A percentile compares a stretch with the other conserved stretches of the same genome.
Conservation (phyloP, 2,113 vertebrate species). For the Oostethus manadensis region DNA sequence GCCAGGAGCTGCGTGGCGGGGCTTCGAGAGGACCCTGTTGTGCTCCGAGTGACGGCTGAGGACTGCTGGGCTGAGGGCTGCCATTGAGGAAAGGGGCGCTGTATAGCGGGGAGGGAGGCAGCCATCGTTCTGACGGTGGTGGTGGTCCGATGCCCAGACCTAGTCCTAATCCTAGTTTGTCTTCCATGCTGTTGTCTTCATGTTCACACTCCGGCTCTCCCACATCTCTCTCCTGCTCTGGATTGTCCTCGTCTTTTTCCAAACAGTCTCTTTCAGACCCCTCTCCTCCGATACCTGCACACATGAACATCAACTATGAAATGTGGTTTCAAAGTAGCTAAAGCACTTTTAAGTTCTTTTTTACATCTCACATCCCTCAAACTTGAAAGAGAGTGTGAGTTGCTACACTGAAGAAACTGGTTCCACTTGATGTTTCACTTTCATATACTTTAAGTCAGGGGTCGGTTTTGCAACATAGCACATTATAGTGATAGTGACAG, state of each 20-base stretch:
- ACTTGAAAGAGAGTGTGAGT: too few relatives aligned
- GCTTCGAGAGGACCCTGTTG: slow-evolving; percentile 71
- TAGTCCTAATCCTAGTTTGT: slow-evolving; percentile 72
- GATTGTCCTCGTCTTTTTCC: slow-evolving; percentile 73
- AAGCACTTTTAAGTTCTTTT: too few relatives aligned
- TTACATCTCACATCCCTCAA: too few relatives aligned
- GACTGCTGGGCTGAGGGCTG: slow-evolving; percentile 74
- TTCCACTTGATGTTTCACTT: too few relatives aligned
- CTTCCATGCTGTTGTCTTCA: slow-evolving; percentile 73
- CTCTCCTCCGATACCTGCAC: slow-evolving; percentile 60
- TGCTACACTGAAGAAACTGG: too few relatives aligned
- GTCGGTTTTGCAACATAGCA: too few relatives aligned
- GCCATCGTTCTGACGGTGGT: slow-evolving; percentile 75
- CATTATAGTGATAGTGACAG: too few relatives aligned
- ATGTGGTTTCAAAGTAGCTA: background rate
- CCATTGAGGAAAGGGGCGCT: slow-evolving; percentile 78
- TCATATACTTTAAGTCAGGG: too few relatives aligned
- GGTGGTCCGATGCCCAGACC: slow-evolving; percentile 74
- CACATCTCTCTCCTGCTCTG: slow-evolving; percentile 67
- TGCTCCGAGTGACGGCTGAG: slow-evolving; percentile 70
- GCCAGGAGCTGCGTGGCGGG: slow-evolving; percentile 70
- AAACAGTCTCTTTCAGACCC: slow-evolving; percentile 70
- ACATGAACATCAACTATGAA: background rate
- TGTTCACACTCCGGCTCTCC: slow-evolving; percentile 67
- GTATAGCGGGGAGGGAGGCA: slow-evolving; percentile 77